A percentile compares a stretch with the other conserved stretches of the same genome.
Conservation (phyloP, 1,140 invertebrate genomes). For the Drosophila mojavensis region DNA sequence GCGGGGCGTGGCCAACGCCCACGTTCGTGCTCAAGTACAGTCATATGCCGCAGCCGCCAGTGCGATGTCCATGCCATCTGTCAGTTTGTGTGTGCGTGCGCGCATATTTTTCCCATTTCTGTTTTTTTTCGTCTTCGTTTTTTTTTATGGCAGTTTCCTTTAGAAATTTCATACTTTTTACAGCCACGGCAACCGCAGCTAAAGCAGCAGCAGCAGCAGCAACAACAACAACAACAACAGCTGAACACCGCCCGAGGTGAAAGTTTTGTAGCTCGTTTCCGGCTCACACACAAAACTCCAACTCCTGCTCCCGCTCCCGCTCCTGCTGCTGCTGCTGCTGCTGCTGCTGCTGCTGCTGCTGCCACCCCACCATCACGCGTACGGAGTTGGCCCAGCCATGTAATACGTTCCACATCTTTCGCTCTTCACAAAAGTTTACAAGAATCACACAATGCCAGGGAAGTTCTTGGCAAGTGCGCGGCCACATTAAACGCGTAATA, state of each 20-base stretch:
- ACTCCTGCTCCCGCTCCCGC: neutral
- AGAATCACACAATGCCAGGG: slow-evolving; percentile 49
- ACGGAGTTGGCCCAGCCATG: slow-evolving; percentile 48
- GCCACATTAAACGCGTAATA: slow-evolving; percentile 80
- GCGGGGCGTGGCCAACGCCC: slow-evolving; percentile 15
- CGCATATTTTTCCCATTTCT: slow-evolving; percentile 61
- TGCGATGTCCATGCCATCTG: slow-evolving; percentile 6
- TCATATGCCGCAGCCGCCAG: slow-evolving; percentile 51
- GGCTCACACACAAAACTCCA: slow-evolving; percentile 36
- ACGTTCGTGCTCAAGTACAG: slow-evolving; percentile 56
- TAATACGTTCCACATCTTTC: slow-evolving; percentile 59
- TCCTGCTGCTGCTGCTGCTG: too few species aligned
- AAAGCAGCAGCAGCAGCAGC: slow-evolving; percentile 23
- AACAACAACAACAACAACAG: slow-evolving; percentile 51
- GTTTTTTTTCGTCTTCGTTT: neutral
- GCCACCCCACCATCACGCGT: neutral
- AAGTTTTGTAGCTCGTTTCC: slow-evolving; percentile 80
- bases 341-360: too few species aligned
- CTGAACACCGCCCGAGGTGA: slow-evolving; percentile 63
- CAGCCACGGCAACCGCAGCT: slow-evolving; percentile 22
- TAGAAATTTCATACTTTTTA: slow-evolving; percentile 74
- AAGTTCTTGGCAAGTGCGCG: slow-evolving; percentile 71
- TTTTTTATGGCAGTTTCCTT: slow-evolving; percentile 70
- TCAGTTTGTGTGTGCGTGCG: slow-evolving; percentile 23
- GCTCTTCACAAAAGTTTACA: slow-evolving; percentile 75